Conservation (phyloP, 2,888 invertebrate genomes). For the Athripsodes cinereus region DNA sequence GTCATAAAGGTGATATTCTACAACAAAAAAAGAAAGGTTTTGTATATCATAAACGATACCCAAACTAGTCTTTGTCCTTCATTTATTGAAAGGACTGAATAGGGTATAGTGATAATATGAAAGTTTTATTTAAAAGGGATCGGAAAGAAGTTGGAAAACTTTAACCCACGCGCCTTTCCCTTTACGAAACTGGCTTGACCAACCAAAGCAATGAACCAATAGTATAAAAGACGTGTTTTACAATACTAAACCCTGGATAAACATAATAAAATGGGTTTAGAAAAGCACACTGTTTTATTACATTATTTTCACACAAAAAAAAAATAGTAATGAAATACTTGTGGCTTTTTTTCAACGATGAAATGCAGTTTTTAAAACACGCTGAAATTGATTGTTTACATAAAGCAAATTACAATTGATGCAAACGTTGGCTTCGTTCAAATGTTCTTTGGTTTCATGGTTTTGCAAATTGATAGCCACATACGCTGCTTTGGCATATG, state of each 20-base stretch:
- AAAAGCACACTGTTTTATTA: too few species aligned
- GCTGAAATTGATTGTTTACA: too few species aligned
- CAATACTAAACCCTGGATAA: neutral
- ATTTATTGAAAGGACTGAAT: slow-evolving; percentile 22
- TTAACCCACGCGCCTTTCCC: neutral
- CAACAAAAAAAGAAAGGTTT: slow-evolving; percentile 4
- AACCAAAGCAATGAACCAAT: slow-evolving; percentile 1
- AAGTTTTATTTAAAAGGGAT: slow-evolving; percentile 20
- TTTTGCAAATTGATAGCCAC: too few species aligned
- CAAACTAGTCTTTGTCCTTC: slow-evolving; percentile 12
- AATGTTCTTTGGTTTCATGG: too few species aligned
- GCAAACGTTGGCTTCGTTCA: too few species aligned
- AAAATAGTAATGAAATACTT: too few species aligned
- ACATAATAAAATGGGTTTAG: too few species aligned
- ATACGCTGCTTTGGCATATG: too few species aligned
- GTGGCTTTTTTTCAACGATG: too few species aligned
- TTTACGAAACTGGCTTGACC: neutral
- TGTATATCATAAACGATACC: slow-evolving; percentile 18
- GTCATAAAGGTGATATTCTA: slow-evolving; percentile 10
- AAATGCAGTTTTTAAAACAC: too few species aligned
- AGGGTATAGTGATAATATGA: slow-evolving; percentile 18
- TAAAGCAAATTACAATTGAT: too few species aligned
- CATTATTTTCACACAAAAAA: too few species aligned
- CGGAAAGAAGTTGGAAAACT: slow-evolving; percentile 7
- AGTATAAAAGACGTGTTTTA: neutral